Conservation (phyloP, 2,113 vertebrate species). For the Neodon shergylaensis region DNA sequence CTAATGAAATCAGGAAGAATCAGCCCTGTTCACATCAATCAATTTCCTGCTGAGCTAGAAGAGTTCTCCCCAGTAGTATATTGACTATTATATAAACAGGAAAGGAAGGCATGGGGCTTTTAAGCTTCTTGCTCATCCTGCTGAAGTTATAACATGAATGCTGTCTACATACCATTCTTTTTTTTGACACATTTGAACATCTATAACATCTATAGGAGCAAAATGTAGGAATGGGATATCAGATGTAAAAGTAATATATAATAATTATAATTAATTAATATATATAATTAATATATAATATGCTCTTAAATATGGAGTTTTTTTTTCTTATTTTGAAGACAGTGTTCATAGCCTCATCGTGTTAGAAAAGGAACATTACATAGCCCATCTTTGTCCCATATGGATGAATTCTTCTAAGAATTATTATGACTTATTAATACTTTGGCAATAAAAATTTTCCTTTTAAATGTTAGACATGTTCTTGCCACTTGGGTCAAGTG, state of each 20-base stretch:
- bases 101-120: neutral
- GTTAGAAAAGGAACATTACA: conserved; percentile 24
- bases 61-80: conserved; percentile 9
- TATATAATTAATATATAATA: neutral
- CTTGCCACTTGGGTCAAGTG: conserved; percentile 64
- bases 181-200: neutral
- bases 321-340: conserved; percentile 9
- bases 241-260: conserved; percentile 7
- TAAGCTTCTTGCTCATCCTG: neutral
- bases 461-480: conserved; percentile 56
- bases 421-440: conserved; percentile 58
- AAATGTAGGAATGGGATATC: conserved; percentile 1
- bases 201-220: neutral
- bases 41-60: neutral
- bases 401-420: conserved; percentile 50
- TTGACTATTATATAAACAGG: neutral
- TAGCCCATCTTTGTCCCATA: conserved; percentile 7
- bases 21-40: neutral
- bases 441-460: conserved; percentile 36
- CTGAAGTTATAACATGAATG: conserved; percentile 6
- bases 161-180: neutral
- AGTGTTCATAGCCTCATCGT: neutral
- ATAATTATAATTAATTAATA: too few species aligned
- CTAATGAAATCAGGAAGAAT: conserved; percentile 39
- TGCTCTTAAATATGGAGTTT: conserved; percentile 10